These are phyloP conservation scores for Oryzias javanicus DNA, from an alignment of 2,113 vertebrate species.

Conservation along the genomic window DNA sequence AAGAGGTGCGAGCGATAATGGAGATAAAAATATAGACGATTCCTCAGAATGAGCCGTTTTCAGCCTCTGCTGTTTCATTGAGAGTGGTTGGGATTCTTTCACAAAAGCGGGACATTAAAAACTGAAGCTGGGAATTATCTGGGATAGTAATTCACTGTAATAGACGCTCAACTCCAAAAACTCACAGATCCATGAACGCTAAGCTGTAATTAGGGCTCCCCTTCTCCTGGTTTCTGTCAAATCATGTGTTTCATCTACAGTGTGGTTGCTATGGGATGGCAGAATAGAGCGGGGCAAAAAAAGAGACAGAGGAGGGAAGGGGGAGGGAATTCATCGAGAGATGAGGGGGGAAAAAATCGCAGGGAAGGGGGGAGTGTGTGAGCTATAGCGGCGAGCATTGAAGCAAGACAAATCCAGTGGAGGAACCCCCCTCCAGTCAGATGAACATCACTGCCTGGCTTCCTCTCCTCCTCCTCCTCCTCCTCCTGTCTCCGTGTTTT, in stretches of 20 bases:
- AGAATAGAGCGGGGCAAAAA: slow-evolving; percentile 46
- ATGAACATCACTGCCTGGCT: slow-evolving; percentile 67
- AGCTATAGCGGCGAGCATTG: slow-evolving; percentile 51
- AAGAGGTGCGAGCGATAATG: slow-evolving; percentile 29
- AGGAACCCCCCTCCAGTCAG: slow-evolving; percentile 81
- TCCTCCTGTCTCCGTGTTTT: slow-evolving; percentile 50
- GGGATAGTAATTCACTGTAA: slow-evolving; percentile 3
- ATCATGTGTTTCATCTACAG: slow-evolving; percentile 66
- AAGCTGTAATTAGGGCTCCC: slow-evolving; percentile 66
- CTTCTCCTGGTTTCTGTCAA: slow-evolving; percentile 77
- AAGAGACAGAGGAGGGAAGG: slow-evolving; percentile 28
- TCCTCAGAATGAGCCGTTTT: slow-evolving; percentile 20
- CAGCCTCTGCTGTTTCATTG: slow-evolving; percentile 37
- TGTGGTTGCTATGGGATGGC: slow-evolving; percentile 71
- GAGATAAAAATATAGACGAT: slow-evolving; percentile 45
- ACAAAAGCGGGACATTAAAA: slow-evolving; percentile 26
- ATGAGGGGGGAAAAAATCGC: slow-evolving; percentile 8
- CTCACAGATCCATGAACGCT: neutral
- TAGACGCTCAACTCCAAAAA: slow-evolving; percentile 7
- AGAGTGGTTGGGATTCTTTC: slow-evolving; percentile 43
- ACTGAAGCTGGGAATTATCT: slow-evolving; percentile 1
- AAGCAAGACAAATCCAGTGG: slow-evolving; percentile 73
- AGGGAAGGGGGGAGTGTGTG: slow-evolving; percentile 26
- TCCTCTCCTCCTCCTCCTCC: slow-evolving; percentile 41
- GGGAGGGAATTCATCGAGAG: slow-evolving; percentile 3